Conservation (phyloP, 2,113 vertebrate genomes). For the Globicephala melas region DNA sequence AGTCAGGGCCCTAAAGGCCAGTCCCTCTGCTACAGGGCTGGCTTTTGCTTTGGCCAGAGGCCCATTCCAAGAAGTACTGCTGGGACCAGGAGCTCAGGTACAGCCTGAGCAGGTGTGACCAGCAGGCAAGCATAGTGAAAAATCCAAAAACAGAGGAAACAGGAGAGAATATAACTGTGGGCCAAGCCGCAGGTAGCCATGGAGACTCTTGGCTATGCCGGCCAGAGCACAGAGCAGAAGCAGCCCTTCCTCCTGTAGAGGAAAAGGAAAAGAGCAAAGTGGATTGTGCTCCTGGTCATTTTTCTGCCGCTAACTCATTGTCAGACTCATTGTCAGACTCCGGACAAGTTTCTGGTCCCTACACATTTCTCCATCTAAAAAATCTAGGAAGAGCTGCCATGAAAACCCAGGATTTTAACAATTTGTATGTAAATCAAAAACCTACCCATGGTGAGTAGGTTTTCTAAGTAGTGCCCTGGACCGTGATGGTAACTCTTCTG, state of each 20-base stretch:
- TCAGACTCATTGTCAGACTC: background rate
- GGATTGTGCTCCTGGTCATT: background rate
- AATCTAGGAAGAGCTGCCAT: background rate
- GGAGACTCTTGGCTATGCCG: background rate
- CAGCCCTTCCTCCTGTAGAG: background rate
- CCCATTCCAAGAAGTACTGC: background rate
- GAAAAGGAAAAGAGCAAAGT: background rate
- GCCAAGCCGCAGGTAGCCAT: background rate
- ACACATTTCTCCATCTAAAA: background rate
- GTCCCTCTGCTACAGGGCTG: background rate
- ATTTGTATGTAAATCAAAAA: background rate
- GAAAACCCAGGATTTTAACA: background rate
- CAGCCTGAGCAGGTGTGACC: constrained; percentile 14
- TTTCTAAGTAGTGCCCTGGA: background rate
- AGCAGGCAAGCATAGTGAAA: background rate
- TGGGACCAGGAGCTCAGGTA: background rate
- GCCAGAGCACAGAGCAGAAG: background rate
- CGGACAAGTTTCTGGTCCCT: background rate
- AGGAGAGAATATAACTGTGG: background rate
- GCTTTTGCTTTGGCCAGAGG: background rate
- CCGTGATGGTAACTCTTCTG: background rate
- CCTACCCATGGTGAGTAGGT: background rate
- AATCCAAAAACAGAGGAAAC: background rate
- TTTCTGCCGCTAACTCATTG: background rate
- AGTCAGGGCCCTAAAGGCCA: background rate